Evolutionary conservation across 2,113 vertebrate genomes (phyloP).

Genomic region (Aptenodytes forsteri): DNA sequence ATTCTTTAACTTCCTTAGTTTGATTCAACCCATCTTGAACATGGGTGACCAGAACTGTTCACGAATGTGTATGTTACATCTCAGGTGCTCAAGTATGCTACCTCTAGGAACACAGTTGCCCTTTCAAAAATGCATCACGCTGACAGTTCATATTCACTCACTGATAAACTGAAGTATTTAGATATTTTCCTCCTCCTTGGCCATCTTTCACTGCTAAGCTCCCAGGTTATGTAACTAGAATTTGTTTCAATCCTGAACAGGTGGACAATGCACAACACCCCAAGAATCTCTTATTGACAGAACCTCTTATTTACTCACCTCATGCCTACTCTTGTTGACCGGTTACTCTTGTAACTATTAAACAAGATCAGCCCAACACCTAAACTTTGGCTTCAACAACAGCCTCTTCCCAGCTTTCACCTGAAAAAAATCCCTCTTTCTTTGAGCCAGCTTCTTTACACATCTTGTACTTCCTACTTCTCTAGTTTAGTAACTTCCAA

Average conservation of each 20-base stretch:
- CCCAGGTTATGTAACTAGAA: not conserved
- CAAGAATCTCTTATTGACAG: not conserved
- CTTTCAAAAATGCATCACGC: not conserved
- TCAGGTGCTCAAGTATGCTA: not conserved
- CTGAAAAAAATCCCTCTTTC: not conserved
- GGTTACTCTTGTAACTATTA: not conserved
- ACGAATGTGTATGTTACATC: fast-evolving
- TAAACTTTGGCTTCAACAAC: not conserved
- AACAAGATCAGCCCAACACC: not conserved
- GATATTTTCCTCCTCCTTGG: not conserved
- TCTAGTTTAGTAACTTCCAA: not conserved
- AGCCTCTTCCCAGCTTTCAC: not conserved
- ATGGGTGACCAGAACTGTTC: not conserved
- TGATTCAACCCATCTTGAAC: not conserved
- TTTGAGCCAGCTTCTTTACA: not conserved
- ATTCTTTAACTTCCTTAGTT: not conserved
- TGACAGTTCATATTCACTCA: not conserved
- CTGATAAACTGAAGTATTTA: not conserved
- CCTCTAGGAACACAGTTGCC: not conserved
- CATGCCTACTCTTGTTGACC: not conserved
- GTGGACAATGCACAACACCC: not conserved
- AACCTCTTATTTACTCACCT: not conserved
- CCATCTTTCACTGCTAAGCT: not conserved
- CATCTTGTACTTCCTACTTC: not conserved
- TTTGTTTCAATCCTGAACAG: not conserved